Evolutionary conservation across 2,888 invertebrate genomes (phyloP).

Genomic region (Sisyra nigra): DNA sequence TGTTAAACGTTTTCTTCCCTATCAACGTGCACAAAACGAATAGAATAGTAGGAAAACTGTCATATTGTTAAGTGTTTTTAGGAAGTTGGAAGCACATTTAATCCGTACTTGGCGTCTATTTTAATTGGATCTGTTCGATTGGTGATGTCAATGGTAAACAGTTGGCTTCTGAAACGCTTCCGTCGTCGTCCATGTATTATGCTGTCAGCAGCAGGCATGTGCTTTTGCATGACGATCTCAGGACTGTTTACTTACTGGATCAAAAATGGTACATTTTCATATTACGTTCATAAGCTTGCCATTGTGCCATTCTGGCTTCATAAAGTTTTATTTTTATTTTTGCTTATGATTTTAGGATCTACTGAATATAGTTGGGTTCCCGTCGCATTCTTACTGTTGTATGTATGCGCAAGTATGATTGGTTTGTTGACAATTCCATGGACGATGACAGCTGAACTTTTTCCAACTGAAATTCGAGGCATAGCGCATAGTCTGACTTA

Average conservation of each 20-base stretch:
- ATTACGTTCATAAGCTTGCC: too few species aligned
- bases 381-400: conserved; percentile 32
- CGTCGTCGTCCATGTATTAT: conserved; percentile 34
- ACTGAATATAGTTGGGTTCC: conserved; percentile 29
- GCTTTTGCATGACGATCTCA: conserved; percentile 36
- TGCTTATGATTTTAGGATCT: conserved; percentile 15
- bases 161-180: conserved; percentile 34
- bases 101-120: conserved; percentile 37
- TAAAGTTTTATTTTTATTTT: too few species aligned
- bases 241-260: conserved; percentile 35
- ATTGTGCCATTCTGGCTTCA: too few species aligned
- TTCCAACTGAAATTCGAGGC: conserved; percentile 41
- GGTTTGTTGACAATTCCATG: conserved; percentile 43
- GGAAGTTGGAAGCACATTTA: conserved; percentile 33
- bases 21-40: too few species aligned
- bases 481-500: conserved; percentile 39
- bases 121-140: conserved; percentile 37
- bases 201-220: conserved; percentile 35
- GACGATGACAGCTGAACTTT: conserved; percentile 49
- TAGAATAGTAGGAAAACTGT: too few species aligned
- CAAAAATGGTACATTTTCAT: conserved; percentile 20
- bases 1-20: too few species aligned
- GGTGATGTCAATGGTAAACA: conserved; percentile 38
- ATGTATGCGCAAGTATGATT: conserved; percentile 40
- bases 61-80: too few species aligned